Percentiles rank a stretch among this genome's conserved stretches.
Conservation (phyloP, 2,113 vertebrate species). For the Cacatua alba region DNA sequence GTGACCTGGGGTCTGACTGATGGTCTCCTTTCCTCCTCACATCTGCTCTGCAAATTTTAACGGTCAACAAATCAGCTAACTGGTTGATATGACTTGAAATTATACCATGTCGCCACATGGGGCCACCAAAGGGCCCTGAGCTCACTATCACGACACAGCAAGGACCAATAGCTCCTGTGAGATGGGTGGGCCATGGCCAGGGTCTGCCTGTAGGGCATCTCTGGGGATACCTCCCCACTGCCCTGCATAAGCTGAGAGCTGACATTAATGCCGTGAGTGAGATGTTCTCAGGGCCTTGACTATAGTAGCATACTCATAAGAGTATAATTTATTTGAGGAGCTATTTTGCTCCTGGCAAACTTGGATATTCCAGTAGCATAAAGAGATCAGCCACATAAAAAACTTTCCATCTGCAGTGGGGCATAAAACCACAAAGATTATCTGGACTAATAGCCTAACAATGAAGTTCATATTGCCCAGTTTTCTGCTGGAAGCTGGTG, state of each 20-base stretch:
- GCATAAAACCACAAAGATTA: not conserved
- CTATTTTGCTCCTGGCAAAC: not conserved
- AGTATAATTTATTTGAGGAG: not conserved
- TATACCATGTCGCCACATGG: not conserved
- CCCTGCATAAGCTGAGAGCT: not conserved
- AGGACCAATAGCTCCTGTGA: not conserved
- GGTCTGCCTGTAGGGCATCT: not conserved
- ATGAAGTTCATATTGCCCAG: not conserved
- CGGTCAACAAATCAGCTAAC: not conserved
- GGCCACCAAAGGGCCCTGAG: not conserved
- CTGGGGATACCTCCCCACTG: not conserved
- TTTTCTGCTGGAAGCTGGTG: not conserved
- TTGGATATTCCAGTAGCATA: not conserved
- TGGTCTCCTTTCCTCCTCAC: not conserved
- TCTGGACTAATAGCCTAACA: not conserved
- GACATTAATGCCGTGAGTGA: not conserved
- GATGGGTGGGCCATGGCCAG: not conserved
- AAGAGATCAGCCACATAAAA: not conserved
- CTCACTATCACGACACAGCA: rapidly evolving
- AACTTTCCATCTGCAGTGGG: not conserved
- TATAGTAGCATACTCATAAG: not conserved
- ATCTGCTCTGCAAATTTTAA: not conserved
- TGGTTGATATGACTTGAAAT: not conserved
- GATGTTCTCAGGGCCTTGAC: not conserved
- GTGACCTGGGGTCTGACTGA: not conserved